These are phyloP conservation scores for Dasypogon diadema DNA, from an alignment of 2,888 invertebrate genomes.

Conservation along the genomic window DNA sequence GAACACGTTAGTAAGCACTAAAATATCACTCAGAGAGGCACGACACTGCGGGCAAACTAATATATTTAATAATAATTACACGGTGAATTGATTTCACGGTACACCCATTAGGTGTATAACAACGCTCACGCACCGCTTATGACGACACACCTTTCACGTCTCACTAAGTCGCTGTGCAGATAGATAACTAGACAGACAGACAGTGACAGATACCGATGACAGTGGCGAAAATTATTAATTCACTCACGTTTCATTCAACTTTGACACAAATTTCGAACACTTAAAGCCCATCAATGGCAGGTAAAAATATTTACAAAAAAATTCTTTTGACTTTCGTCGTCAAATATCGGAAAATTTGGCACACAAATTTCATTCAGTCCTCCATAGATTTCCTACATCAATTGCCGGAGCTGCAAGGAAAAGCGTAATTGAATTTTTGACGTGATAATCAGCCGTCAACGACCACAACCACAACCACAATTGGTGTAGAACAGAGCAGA, in stretches of 20 bases:
- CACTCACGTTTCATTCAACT: slow-evolving; percentile 34
- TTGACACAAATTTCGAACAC: slow-evolving; percentile 33
- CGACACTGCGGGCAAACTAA: neutral
- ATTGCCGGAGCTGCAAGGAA: neutral
- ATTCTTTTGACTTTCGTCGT: neutral
- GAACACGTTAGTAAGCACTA: neutral
- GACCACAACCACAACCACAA: neutral
- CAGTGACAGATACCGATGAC: neutral
- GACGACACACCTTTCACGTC: slow-evolving; percentile 27
- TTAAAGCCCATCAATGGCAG: neutral
- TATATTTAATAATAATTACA: slow-evolving; percentile 11
- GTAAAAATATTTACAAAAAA: neutral
- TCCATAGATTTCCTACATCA: slow-evolving; percentile 17
- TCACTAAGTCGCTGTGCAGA: no score
- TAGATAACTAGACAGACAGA: no score
- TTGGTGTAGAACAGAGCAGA: neutral
- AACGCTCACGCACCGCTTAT: slow-evolving; percentile 21
- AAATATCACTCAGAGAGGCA: neutral
- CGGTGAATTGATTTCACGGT: neutral
- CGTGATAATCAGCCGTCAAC: neutral
- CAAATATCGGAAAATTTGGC: slow-evolving; percentile 27
- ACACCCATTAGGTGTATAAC: neutral
- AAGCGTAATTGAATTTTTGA: slow-evolving; percentile 1
- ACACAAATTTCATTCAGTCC: slow-evolving; percentile 35
- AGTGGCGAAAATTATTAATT: slow-evolving; percentile 12